phyloP scores from a whole-genome alignment of 2,888 invertebrate species.

The Hartigia nigra region DNA sequence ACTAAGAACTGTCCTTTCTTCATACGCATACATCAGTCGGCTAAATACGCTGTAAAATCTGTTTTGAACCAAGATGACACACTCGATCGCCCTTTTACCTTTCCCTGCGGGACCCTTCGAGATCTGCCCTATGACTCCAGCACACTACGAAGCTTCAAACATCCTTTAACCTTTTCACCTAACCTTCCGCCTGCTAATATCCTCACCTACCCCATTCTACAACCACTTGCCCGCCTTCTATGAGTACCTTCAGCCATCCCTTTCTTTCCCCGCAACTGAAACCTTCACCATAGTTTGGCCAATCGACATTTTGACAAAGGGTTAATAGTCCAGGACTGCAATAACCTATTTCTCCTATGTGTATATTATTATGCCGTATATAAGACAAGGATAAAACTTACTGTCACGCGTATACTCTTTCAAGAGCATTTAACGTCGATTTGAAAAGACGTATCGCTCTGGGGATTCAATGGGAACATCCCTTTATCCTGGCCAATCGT shows the following conservation, averaged over 20 bases:
- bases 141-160: conserved; percentile 10
- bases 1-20: background rate
- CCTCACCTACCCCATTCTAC: background rate
- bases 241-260: background rate
- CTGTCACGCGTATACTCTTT: background rate
- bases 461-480: conserved; percentile 41
- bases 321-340: background rate
- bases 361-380: background rate
- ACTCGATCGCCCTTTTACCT: conserved; percentile 33
- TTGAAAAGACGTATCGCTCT: conserved; percentile 50
- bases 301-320: background rate
- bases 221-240: background rate
- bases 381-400: background rate
- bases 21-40: background rate
- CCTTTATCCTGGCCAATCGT: conserved; percentile 64
- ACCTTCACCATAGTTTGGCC: background rate
- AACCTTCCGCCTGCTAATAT: conserved; percentile 25
- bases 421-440: conserved; percentile 9
- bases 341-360: background rate
- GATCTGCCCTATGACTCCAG: background rate
- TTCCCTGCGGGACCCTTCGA: background rate
- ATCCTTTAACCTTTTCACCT: conserved; percentile 26
- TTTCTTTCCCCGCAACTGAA: background rate
- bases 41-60: conserved; percentile 44
- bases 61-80: conserved; percentile 29